Conservation (phyloP, 1,140 invertebrate genomes). For the Monomorium pharaonis region DNA sequence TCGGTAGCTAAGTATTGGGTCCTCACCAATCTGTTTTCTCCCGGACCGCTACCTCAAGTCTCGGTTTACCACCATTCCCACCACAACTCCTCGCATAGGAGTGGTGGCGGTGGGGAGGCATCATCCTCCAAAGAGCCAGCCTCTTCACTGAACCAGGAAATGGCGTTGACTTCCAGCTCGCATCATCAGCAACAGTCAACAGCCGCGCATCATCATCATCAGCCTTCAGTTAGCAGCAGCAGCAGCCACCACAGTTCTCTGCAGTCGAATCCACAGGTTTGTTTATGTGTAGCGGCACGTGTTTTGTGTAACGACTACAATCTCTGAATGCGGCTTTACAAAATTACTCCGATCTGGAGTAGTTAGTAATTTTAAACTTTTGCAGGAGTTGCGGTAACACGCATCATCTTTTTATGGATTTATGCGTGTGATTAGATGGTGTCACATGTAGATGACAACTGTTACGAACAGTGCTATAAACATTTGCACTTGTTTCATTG, state of each 20-base stretch:
- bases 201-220: constrained; percentile 81
- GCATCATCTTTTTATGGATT: constrained; percentile 18
- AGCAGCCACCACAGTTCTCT: constrained; percentile 81
- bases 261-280: constrained; percentile 82
- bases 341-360: constrained; percentile 22
- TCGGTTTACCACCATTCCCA: constrained; percentile 83
- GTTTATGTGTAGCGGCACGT: constrained; percentile 79
- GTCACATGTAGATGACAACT: not conserved
- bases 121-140: constrained; percentile 79
- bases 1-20: constrained; percentile 86
- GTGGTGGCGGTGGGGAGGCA: constrained; percentile 74
- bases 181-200: constrained; percentile 81
- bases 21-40: constrained; percentile 86
- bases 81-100: constrained; percentile 79
- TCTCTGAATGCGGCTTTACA: constrained; percentile 50
- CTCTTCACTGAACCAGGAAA: constrained; percentile 80
- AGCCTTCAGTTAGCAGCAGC: constrained; percentile 79
- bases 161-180: constrained; percentile 79
- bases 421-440: constrained; percentile 50
- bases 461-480: not conserved
- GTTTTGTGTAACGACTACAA: constrained; percentile 45
- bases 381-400: constrained; percentile 57
- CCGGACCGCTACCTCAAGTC: constrained; percentile 85
- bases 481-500: not conserved
- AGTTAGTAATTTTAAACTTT: constrained; percentile 55